These are phyloP conservation scores for Drosophila falleni DNA, from an alignment of 2,888 invertebrate species.

Conservation along the genomic window DNA sequence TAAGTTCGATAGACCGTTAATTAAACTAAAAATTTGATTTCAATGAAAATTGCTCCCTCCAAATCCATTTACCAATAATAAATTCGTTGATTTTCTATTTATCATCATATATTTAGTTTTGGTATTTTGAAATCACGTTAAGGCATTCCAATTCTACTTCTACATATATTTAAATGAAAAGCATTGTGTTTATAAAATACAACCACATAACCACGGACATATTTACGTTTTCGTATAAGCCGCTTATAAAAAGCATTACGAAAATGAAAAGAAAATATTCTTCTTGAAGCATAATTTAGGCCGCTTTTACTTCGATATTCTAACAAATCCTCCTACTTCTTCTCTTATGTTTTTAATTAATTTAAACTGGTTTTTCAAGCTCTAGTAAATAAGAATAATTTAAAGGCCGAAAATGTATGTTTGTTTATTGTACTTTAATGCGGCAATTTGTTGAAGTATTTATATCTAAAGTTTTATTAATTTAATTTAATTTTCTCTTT, in stretches of 20 bases:
- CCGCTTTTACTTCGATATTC: constrained; percentile 42
- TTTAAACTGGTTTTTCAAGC: constrained; percentile 60
- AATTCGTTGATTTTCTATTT: too few species aligned
- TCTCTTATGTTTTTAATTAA: constrained; percentile 60
- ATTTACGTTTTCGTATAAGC: constrained; percentile 54
- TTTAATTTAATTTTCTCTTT: background rate
- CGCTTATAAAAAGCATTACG: constrained; percentile 71
- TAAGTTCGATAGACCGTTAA: too few species aligned
- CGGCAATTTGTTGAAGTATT: constrained; percentile 2
- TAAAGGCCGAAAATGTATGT: constrained; percentile 17
- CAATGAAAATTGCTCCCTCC: too few species aligned
- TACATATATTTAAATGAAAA: constrained; percentile 30
- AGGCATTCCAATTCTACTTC: background rate
- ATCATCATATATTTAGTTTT: too few species aligned
- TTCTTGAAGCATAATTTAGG: constrained; percentile 39
- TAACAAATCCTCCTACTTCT: constrained; percentile 23
- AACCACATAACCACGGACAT: constrained; percentile 23
- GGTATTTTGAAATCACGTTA: too few species aligned
- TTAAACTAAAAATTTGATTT: background rate
- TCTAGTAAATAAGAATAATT: constrained; percentile 36
- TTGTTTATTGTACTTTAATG: constrained; percentile 24
- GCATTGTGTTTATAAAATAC: constrained; percentile 31
- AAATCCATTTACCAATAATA: too few species aligned
- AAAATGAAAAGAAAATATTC: constrained; percentile 65
- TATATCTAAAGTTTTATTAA: too few species aligned